Evolutionary conservation across 2,797 vertebrate species (phyloP).

Genomic region (Diplodus puntazzo): DNA sequence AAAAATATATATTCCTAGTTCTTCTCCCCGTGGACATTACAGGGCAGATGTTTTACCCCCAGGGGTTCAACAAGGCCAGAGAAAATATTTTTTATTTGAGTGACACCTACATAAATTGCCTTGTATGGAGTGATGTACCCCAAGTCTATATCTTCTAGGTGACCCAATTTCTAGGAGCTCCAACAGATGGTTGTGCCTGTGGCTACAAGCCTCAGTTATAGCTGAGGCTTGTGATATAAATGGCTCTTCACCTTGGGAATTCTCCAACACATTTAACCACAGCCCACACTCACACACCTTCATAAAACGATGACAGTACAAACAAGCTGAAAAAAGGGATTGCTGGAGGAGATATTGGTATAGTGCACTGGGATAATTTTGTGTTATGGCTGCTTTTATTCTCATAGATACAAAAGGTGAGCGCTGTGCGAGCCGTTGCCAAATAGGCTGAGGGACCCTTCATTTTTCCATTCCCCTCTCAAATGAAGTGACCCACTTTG

Average conservation of each 20-base stretch:
- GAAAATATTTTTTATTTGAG: constrained; percentile 25
- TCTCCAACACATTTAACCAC: constrained; percentile 57
- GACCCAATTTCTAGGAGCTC: constrained; percentile 74
- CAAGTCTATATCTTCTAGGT: constrained; percentile 57
- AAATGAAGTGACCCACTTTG: constrained; percentile 70
- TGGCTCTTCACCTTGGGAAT: constrained; percentile 76
- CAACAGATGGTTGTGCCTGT: constrained; percentile 77
- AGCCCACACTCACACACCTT: constrained; percentile 49
- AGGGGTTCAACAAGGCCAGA: constrained; percentile 10
- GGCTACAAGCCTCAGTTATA: constrained; percentile 68
- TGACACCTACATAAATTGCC: constrained; percentile 51
- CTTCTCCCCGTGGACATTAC: neutral
- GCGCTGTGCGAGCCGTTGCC: constrained; percentile 2
- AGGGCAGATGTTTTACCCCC: neutral
- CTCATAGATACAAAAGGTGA: constrained; percentile 43
- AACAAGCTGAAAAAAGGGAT: constrained; percentile 3
- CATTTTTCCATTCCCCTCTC: constrained; percentile 44
- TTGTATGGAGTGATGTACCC: constrained; percentile 26
- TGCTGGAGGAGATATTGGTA: constrained; percentile 26
- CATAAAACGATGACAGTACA: constrained; percentile 35
- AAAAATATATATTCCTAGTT: neutral
- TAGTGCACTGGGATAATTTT: constrained; percentile 15
- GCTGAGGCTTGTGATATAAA: constrained; percentile 74
- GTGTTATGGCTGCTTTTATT: constrained; percentile 32
- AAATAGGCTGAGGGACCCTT: constrained; percentile 19